phyloP scores from a whole-genome alignment of 2,888 invertebrate species.

The Drosophila suboccidentalis region DNA sequence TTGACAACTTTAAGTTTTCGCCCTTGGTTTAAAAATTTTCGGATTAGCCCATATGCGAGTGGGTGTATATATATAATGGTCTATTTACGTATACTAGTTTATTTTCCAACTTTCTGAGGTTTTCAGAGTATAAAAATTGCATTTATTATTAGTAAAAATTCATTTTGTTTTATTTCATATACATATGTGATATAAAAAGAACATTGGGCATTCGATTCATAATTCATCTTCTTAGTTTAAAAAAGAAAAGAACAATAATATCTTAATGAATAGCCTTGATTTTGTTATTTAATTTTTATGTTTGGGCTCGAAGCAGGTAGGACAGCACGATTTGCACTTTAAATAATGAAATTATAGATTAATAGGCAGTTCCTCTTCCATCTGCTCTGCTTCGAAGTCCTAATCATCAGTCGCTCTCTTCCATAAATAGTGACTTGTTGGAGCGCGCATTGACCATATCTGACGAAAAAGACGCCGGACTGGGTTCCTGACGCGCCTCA shows the following conservation, averaged over 20 bases:
- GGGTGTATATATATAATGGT: not conserved
- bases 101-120: not conserved
- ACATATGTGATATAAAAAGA: conserved; percentile 15
- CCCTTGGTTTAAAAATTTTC: no score
- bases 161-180: conserved; percentile 25
- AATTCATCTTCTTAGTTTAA: not conserved
- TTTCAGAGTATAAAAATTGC: not conserved
- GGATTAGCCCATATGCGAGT: no score
- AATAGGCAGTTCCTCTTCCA: conserved; percentile 37
- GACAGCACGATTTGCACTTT: conserved; percentile 1
- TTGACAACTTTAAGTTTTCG: no score
- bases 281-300: not conserved
- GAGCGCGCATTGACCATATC: not conserved
- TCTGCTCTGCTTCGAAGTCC: not conserved
- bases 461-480: conserved; percentile 15
- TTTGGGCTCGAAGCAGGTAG: not conserved
- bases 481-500: conserved; percentile 51
- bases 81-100: conserved; percentile 86
- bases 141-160: conserved; percentile 23
- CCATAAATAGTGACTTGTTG: conserved; percentile 8
- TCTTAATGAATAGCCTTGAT: conserved; percentile 5
- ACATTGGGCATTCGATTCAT: conserved; percentile 12
- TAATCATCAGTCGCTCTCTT: conserved; percentile 31
- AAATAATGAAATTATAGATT: conserved; percentile 19
- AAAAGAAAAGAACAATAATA: conserved; percentile 6